A percentile compares a stretch with the other conserved stretches of the same genome.
Evolutionary conservation across 2,888 invertebrate species (phyloP).

Genomic region (Acleris holmiana): DNA sequence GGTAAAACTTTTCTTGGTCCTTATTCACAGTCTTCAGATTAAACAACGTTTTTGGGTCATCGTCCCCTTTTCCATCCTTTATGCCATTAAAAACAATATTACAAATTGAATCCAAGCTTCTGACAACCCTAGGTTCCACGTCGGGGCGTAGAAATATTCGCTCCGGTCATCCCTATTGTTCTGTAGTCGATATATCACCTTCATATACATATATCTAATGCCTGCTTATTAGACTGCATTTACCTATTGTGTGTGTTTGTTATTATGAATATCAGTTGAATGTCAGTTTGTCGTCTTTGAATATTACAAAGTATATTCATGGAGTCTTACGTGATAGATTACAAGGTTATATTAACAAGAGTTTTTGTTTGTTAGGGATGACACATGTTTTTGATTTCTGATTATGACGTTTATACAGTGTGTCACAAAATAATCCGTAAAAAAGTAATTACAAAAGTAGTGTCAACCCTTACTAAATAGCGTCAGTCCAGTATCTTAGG

Average conservation of each 20-base stretch:
- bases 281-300: background rate
- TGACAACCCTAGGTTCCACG: slow-evolving; percentile 19
- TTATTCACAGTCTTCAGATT: no score
- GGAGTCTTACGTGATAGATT: background rate
- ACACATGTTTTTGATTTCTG: background rate
- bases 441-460: no score
- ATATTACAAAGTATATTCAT: background rate
- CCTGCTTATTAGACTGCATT: slow-evolving; percentile 25
- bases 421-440: no score
- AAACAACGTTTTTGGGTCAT: no score
- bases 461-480: no score
- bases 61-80: no score
- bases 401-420: no score
- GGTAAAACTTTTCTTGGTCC: no score
- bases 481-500: no score
- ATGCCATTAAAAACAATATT: no score
- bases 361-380: background rate
- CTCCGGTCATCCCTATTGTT: slow-evolving; percentile 29
- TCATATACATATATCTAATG: slow-evolving; percentile 11
- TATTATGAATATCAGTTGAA: background rate
- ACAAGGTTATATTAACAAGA: background rate
- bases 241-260: slow-evolving; percentile 5
- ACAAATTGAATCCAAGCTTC: no score
- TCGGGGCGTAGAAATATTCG: slow-evolving; percentile 29
- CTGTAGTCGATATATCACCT: slow-evolving; percentile 31